Conservation (phyloP, 2,888 invertebrate genomes). For the Axea sp. region DNA sequence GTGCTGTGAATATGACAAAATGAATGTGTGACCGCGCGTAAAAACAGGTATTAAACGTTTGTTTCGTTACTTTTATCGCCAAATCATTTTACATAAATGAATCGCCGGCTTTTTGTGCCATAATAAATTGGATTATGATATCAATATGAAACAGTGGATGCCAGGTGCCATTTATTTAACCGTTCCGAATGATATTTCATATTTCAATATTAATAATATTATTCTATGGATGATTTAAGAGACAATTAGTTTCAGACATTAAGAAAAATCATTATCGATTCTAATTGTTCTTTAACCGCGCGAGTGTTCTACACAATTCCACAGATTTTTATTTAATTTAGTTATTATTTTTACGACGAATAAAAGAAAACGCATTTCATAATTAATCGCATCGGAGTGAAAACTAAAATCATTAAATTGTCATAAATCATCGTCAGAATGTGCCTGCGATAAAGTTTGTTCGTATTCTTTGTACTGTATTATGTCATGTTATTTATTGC, state of each 20-base stretch:
- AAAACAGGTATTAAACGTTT: slow-evolving; percentile 59
- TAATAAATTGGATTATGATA: slow-evolving; percentile 58
- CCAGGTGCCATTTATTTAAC: slow-evolving; percentile 22
- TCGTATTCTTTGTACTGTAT: slow-evolving; percentile 23
- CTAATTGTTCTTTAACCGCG: slow-evolving; percentile 2
- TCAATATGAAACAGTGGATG: slow-evolving; percentile 28
- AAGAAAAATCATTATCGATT: slow-evolving; percentile 21
- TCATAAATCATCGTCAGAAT: slow-evolving; percentile 45
- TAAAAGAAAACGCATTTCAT: slow-evolving; percentile 16
- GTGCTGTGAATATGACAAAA: slow-evolving; percentile 54
- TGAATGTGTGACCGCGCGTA: slow-evolving; percentile 50
- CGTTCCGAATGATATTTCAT: slow-evolving; percentile 25
- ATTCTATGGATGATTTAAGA: not conserved
- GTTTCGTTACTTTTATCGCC: slow-evolving; percentile 52
- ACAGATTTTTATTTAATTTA: slow-evolving; percentile 15
- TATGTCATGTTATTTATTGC: slow-evolving; percentile 47
- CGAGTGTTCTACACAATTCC: not conserved
- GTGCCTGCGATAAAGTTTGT: slow-evolving; percentile 13
- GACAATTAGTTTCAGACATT: slow-evolving; percentile 2
- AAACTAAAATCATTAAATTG: slow-evolving; percentile 47
- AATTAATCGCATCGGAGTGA: slow-evolving; percentile 36
- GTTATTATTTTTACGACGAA: slow-evolving; percentile 7
- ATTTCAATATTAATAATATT: slow-evolving; percentile 22
- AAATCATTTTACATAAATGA: slow-evolving; percentile 31
- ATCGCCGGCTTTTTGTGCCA: slow-evolving; percentile 16